Conservation (phyloP, 2,888 invertebrate genomes). For the Cheilosia vulpina region DNA sequence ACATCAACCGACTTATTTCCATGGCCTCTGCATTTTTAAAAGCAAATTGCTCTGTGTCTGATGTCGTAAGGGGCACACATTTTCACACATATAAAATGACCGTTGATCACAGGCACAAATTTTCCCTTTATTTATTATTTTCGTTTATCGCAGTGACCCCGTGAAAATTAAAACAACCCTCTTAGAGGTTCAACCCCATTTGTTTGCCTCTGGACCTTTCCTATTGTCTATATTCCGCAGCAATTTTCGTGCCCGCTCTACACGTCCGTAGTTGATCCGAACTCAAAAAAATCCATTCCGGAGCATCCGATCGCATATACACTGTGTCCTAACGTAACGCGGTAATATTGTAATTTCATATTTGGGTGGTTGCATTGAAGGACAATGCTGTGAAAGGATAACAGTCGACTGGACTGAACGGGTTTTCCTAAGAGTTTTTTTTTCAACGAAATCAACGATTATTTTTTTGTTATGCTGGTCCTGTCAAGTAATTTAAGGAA, state of each 20-base stretch:
- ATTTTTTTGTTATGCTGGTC: slow-evolving; percentile 49
- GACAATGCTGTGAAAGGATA: slow-evolving; percentile 37
- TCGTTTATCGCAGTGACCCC: slow-evolving; percentile 62
- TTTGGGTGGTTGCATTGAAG: slow-evolving; percentile 21
- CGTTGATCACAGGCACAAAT: slow-evolving; percentile 47
- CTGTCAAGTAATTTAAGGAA: slow-evolving; percentile 50
- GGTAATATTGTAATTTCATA: slow-evolving; percentile 44
- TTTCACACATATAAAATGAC: slow-evolving; percentile 53
- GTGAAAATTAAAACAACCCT: slow-evolving; percentile 59
- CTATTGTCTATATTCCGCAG: slow-evolving; percentile 1
- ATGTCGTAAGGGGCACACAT: not conserved
- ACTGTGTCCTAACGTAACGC: slow-evolving; percentile 33
- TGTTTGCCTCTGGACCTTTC: slow-evolving; percentile 61
- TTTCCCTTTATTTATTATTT: slow-evolving; percentile 28
- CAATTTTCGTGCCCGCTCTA: slow-evolving; percentile 24
- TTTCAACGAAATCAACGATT: slow-evolving; percentile 17
- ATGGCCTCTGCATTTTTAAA: too few species aligned
- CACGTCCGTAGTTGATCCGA: slow-evolving; percentile 20
- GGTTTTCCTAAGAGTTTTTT: slow-evolving; percentile 37
- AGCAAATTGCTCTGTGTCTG: too few species aligned
- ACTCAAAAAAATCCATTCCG: slow-evolving; percentile 26
- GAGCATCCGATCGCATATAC: slow-evolving; percentile 50
- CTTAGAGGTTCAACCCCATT: slow-evolving; percentile 38
- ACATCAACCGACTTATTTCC: too few species aligned
- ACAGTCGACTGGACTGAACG: slow-evolving; percentile 52